phyloP scores from a whole-genome alignment of 2,888 invertebrate species.

The Thera obeliscata region DNA sequence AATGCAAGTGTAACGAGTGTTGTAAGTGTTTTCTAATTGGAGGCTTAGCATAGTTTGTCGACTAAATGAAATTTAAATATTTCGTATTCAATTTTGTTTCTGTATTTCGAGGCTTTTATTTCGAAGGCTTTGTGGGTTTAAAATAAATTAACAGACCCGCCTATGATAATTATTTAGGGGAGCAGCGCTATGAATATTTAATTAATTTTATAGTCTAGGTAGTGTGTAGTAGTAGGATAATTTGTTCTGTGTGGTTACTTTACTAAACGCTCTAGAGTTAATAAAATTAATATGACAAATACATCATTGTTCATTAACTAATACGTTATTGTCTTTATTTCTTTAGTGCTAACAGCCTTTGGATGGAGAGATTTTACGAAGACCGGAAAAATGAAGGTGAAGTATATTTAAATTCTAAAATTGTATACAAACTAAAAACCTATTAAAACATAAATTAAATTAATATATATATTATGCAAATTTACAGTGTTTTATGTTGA shows the following conservation, averaged over 20 bases:
- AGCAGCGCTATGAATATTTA: constrained; percentile 13
- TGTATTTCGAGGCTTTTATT: constrained; percentile 5
- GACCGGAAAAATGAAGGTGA: no score
- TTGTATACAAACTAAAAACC: no score
- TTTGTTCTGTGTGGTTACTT: not conserved
- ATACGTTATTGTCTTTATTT: no score
- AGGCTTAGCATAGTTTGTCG: constrained; percentile 14
- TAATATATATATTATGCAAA: no score
- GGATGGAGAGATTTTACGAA: no score
- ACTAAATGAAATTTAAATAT: constrained; percentile 16
- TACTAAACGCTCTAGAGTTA: no score
- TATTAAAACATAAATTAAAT: no score
- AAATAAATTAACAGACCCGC: constrained; percentile 8
- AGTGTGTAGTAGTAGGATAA: not conserved
- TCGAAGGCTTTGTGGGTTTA: constrained; percentile 6
- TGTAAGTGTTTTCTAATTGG: constrained; percentile 14
- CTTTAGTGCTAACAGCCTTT: no score
- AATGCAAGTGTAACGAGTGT: constrained; percentile 6
- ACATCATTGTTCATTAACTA: no score
- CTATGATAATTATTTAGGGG: constrained; percentile 14
- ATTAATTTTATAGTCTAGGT: constrained; percentile 13
- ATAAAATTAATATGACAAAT: no score
- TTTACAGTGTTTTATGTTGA: no score
- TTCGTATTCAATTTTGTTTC: constrained; percentile 11
- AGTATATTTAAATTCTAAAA: no score